Base-by-base conservation (phyloP, 53 echinoderm and acorn worm species). In the Crossaster papposus region DNA sequence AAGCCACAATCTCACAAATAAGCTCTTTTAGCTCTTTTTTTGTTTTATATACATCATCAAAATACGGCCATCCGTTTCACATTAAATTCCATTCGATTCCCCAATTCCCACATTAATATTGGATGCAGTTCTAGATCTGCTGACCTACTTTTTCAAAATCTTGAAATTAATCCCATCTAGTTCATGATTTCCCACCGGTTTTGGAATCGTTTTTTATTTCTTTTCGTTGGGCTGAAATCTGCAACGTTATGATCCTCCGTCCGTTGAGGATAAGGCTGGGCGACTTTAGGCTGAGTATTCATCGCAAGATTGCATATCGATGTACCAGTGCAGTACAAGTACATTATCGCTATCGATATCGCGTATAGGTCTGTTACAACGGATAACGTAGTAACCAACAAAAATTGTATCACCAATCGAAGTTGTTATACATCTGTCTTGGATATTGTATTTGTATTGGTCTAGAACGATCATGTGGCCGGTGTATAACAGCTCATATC, bases 161-260 rank as follows among this genome's bases (percentile, higher is more conserved):
- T 32, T 2, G 34, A 78, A 44, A 51, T 50, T 35, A 78, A 78
- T 51, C 78, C 74, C 11, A 23, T 14, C 37, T 38, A 78, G 4
- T 78, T 8, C 51, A 4, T 78, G 78, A 78, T 78, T 78, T 78
- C 78, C 78, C 78, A 20, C n/a, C 50, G 78, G 78, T 78, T 78
- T 78, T 78, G 78, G 51, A 78, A 44, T 44, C 44, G 44, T 44
- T 44, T 44, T 78, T 44, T 34, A 38, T 12, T 22, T 52, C 53
- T 78, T 78, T 44, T 35, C 44, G 14, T 10, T 26, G 14, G n/a
- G 51, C 26, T 17, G 2, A 4, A 34, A 38, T 78, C 78, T 26
- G 8, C 36, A 20, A 4, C 26, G n/a, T 78, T 58, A 18, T 44
- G 78, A 78, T 78, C 78, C 17, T 3, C 78, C 26, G n/a, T 78